phyloP scores from a whole-genome alignment of 23 tunicate species.

The Botrylloides violaceus region DNA sequence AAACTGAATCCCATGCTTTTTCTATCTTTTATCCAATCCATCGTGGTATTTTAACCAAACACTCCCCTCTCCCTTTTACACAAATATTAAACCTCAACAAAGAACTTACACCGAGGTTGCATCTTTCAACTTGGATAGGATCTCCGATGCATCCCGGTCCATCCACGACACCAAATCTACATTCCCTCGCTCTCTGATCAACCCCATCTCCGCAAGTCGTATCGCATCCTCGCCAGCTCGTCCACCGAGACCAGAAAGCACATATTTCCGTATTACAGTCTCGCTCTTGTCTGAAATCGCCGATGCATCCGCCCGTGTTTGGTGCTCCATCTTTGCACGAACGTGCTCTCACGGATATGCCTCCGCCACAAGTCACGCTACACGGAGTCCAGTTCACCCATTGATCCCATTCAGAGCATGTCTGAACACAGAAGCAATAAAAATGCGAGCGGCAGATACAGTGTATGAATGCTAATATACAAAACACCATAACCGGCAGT shows the following conservation, averaged over 20 bases:
- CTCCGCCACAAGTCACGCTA: conserved; percentile 70
- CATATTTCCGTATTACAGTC: conserved; percentile 41
- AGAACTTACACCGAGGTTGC: conserved; percentile 49
- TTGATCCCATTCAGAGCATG: conserved; percentile 47
- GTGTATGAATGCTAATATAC: too few species aligned
- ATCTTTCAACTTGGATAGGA: conserved; percentile 17
- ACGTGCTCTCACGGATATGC: conserved; percentile 21
- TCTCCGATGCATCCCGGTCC: conserved; percentile 56
- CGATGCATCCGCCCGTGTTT: conserved; percentile 22
- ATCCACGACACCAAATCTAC: conserved; percentile 39
- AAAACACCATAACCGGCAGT: too few species aligned
- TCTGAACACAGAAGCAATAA: too few species aligned
- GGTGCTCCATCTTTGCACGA: conserved; percentile 31
- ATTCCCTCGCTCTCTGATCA: conserved; percentile 32
- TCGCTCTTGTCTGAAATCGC: conserved; percentile 12
- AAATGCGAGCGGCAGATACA: too few species aligned
- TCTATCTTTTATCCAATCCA: too few species aligned
- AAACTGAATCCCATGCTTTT: too few species aligned
- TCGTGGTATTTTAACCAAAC: too few species aligned
- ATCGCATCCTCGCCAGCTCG: conserved; percentile 34
- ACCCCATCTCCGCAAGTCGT: conserved; percentile 43
- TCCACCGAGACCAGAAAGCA: conserved; percentile 47
- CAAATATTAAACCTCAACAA: too few species aligned
- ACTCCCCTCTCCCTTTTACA: too few species aligned
- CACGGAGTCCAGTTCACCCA: conserved; percentile 69